Evolutionary conservation across 2,797 vertebrate genomes (phyloP).

Genomic region (Crenuchus spilurus): DNA sequence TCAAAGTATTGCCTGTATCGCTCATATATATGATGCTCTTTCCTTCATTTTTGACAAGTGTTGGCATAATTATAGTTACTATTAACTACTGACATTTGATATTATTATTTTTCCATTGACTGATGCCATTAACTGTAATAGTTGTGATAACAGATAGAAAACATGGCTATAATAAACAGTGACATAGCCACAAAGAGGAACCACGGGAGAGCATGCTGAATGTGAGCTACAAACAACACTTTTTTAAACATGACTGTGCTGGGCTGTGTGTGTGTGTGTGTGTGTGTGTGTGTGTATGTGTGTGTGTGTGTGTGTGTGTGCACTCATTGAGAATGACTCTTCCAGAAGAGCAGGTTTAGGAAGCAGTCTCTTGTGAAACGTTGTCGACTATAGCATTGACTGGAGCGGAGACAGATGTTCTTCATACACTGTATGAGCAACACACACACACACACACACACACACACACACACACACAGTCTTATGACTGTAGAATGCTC

Average conservation of each 20-base stretch:
- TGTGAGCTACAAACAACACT: slow-evolving; percentile 20
- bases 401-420: slow-evolving; percentile 72
- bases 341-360: slow-evolving; percentile 60
- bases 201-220: slow-evolving; percentile 7
- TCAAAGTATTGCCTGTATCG: too few species aligned
- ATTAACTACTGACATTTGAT: slow-evolving; percentile 2
- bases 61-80: neutral
- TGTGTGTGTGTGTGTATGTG: slow-evolving; percentile 63
- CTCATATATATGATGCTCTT: neutral
- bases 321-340: slow-evolving; percentile 35
- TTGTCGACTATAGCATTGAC: slow-evolving; percentile 32
- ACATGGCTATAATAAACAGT: neutral
- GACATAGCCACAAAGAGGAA: neutral
- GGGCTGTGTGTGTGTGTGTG: slow-evolving; percentile 65
- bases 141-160: slow-evolving; percentile 12
- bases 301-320: slow-evolving; percentile 41
- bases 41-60: neutral
- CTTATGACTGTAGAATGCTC: slow-evolving; percentile 34
- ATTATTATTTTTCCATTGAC: neutral
- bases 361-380: slow-evolving; percentile 39
- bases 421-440: slow-evolving; percentile 47
- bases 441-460: slow-evolving; percentile 22
- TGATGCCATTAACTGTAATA: slow-evolving; percentile 10
- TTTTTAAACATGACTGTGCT: slow-evolving; percentile 45
- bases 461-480: slow-evolving; percentile 17